These are phyloP conservation scores for Drosophila lacteicornis DNA, from an alignment of 1,140 invertebrate species.

Conservation along the genomic window DNA sequence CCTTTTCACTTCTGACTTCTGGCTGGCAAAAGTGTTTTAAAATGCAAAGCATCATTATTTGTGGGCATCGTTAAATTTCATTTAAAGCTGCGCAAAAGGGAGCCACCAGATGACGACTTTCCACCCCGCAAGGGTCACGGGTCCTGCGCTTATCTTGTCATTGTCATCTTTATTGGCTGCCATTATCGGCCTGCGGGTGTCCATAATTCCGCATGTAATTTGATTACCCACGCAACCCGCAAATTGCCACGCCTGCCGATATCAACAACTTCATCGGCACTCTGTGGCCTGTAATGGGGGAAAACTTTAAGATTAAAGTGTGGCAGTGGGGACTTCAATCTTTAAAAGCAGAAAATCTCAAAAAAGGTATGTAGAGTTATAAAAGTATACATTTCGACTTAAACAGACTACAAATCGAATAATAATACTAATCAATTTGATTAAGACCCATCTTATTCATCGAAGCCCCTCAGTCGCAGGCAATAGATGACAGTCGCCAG, in stretches of 20 bases:
- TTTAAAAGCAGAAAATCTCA: no score
- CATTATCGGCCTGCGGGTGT: conserved; percentile 72
- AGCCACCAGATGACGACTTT: conserved; percentile 33
- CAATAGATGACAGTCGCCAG: neutral
- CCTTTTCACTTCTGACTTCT: conserved; percentile 48
- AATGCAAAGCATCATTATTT: conserved; percentile 81
- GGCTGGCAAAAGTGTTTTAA: conserved; percentile 71
- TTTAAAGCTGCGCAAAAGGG: conserved; percentile 57
- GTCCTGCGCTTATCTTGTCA: conserved; percentile 72
- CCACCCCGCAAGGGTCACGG: conserved; percentile 31
- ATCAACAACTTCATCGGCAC: conserved; percentile 57
- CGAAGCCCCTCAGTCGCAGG: neutral
- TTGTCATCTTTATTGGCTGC: conserved; percentile 78
- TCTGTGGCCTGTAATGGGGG: conserved; percentile 6
- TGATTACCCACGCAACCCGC: conserved; percentile 64
- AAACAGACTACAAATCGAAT: neutral
- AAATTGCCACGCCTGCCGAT: conserved; percentile 38
- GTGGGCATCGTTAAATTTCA: conserved; percentile 81
- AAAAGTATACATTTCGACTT: neutral
- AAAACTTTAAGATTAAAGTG: conserved; percentile 14
- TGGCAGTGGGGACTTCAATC: no score
- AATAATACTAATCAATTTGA: no score
- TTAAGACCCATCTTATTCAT: no score
- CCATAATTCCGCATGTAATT: conserved; percentile 75
- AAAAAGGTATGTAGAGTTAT: neutral